Conservation (phyloP, 2,113 vertebrate genomes). For the Hippolais icterina region DNA sequence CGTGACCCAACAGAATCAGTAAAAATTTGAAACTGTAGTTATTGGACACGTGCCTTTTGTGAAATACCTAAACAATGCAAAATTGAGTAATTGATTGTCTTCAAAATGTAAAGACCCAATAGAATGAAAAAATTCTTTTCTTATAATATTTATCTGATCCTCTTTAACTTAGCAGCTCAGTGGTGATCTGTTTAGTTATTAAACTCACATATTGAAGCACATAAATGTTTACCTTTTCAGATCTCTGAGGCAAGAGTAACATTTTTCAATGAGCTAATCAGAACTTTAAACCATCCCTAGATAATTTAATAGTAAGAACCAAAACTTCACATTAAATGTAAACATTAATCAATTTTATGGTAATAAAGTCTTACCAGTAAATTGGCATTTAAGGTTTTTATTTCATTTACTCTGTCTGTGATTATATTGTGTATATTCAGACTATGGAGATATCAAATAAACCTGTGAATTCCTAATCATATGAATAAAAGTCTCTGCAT, state of each 20-base stretch:
- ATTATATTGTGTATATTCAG: conserved; percentile 18
- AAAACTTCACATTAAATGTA: conserved; percentile 16
- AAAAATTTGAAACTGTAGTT: neutral
- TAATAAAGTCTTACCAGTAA: conserved; percentile 14
- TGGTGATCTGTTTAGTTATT: neutral
- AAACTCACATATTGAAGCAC: neutral
- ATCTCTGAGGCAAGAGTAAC: neutral
- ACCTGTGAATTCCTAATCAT: conserved; percentile 20
- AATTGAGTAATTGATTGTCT: neutral
- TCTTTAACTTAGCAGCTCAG: neutral
- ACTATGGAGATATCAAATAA: neutral
- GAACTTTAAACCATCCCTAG: neutral
- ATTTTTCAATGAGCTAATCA: neutral
- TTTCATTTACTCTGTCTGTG: conserved; percentile 2
- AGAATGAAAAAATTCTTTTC: neutral
- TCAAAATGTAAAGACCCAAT: neutral
- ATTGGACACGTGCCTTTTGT: neutral
- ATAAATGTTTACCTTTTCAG: neutral
- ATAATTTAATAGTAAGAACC: conserved; percentile 2
- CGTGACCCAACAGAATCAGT: neutral
- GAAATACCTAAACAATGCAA: neutral
- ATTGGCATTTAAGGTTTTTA: neutral
- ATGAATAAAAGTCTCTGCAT: neutral
- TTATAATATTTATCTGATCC: neutral
- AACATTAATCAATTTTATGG: conserved; percentile 17